Percentiles rank a stretch among this genome's conserved stretches.
These are phyloP conservation scores for Muntiacus reevesi DNA, from an alignment of 2,113 vertebrate genomes.

Conservation along the genomic window DNA sequence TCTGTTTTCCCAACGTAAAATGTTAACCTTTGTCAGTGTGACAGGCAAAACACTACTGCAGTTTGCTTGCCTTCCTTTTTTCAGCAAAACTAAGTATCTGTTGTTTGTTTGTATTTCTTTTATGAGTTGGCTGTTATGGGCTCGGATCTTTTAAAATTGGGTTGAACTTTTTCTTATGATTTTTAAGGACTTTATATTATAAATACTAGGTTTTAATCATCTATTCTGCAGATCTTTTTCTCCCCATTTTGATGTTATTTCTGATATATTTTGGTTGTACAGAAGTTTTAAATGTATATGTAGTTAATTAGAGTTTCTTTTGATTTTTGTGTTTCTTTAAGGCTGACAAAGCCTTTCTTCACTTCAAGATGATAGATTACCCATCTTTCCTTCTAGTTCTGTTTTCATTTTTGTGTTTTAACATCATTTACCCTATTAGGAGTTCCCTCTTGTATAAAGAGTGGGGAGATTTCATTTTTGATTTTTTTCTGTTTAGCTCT, in stretches of 20 bases:
- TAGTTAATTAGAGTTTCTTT: not conserved
- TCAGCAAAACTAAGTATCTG: not conserved
- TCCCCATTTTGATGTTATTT: not conserved
- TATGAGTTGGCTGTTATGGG: not conserved
- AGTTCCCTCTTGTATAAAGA: not conserved
- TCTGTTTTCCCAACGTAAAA: not conserved
- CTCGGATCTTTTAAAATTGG: slow-evolving; percentile 10
- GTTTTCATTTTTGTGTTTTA: slow-evolving; percentile 22
- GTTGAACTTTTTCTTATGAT: not conserved
- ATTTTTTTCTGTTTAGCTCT: not conserved
- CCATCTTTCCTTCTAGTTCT: not conserved
- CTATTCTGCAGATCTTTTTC: not conserved
- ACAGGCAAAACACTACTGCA: not conserved
- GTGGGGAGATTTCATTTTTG: not conserved
- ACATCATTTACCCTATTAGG: not conserved
- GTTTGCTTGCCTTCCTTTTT: not conserved
- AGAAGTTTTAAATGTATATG: not conserved
- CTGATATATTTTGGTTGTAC: not conserved
- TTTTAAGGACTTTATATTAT: not conserved
- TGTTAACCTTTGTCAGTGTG: not conserved
- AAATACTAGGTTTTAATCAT: not conserved
- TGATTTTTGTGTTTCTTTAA: slow-evolving; percentile 30
- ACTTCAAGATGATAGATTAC: not conserved
- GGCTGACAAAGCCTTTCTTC: not conserved
- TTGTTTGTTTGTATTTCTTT: not conserved